phyloP scores from a whole-genome alignment of 2,888 invertebrate genomes.

The Erebia aethiops region DNA sequence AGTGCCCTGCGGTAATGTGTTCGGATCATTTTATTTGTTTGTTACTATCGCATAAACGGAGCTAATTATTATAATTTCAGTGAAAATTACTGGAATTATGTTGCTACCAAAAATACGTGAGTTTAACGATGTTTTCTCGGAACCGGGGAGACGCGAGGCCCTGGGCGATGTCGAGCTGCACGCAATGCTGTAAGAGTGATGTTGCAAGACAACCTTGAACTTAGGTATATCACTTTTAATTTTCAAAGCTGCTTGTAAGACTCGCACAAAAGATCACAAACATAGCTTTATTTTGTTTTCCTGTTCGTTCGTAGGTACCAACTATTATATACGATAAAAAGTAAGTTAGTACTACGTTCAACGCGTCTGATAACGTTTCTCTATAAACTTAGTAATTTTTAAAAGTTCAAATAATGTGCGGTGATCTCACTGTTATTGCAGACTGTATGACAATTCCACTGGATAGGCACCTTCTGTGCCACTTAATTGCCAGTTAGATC shows the following conservation, averaged over 20 bases:
- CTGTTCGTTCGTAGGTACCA: background rate
- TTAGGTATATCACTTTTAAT: constrained; percentile 42
- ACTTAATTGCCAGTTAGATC: too few relatives aligned
- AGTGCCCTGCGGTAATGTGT: constrained; percentile 52
- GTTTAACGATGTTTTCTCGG: constrained; percentile 81
- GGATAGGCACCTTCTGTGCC: too few relatives aligned
- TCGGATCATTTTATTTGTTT: constrained; percentile 80
- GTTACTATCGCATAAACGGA: constrained; percentile 79
- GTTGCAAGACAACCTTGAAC: constrained; percentile 67
- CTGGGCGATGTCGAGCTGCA: constrained; percentile 58
- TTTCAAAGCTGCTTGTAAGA: constrained; percentile 18
- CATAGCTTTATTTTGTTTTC: background rate
- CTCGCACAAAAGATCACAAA: too few relatives aligned
- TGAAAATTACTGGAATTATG: constrained; percentile 81
- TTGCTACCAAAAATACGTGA: constrained; percentile 83
- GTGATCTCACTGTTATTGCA: too few relatives aligned
- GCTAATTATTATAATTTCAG: constrained; percentile 82
- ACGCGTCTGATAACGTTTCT: too few relatives aligned
- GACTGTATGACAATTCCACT: too few relatives aligned
- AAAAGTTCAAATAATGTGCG: too few relatives aligned
- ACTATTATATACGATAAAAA: too few relatives aligned
- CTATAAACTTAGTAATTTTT: too few relatives aligned
- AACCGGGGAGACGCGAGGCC: constrained; percentile 64
- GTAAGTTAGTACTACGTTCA: too few relatives aligned
- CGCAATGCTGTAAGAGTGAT: constrained; percentile 48